Conservation (phyloP, 2,113 vertebrate genomes). For the Rhadina sibilatrix region DNA sequence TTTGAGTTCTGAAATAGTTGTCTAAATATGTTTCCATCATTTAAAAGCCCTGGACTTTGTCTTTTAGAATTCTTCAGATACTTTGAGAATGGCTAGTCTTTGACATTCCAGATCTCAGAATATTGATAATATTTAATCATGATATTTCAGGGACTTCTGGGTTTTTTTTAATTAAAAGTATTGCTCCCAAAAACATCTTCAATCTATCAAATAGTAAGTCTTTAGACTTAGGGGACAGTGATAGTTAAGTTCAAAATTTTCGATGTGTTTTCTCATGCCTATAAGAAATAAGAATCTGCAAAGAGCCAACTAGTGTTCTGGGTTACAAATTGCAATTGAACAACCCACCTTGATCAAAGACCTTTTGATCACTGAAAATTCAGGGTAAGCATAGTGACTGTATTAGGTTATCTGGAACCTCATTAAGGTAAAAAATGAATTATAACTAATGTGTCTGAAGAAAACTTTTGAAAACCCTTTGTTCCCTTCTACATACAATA, state of each 20-base stretch:
- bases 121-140: background rate
- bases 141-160: background rate
- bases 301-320: background rate
- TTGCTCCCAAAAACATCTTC: background rate
- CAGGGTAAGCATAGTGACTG: background rate
- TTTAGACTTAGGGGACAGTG: background rate
- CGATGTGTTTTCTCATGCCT: background rate
- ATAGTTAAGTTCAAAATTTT: background rate
- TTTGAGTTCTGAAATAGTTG: background rate
- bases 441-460: background rate
- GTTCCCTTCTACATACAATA: background rate
- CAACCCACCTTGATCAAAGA: background rate
- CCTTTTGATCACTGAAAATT: slow-evolving; percentile 29
- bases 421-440: background rate
- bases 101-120: background rate
- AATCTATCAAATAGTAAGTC: background rate
- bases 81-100: background rate
- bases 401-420: background rate
- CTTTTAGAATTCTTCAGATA: background rate
- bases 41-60: background rate
- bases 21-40: background rate
- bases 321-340: background rate
- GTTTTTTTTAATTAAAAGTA: background rate
- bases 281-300: background rate
- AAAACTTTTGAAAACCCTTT: background rate